A percentile compares a stretch with the other conserved stretches of the same genome.
phyloP scores from a whole-genome alignment of 1,140 invertebrate genomes.

The Oryctes rhinoceros region DNA sequence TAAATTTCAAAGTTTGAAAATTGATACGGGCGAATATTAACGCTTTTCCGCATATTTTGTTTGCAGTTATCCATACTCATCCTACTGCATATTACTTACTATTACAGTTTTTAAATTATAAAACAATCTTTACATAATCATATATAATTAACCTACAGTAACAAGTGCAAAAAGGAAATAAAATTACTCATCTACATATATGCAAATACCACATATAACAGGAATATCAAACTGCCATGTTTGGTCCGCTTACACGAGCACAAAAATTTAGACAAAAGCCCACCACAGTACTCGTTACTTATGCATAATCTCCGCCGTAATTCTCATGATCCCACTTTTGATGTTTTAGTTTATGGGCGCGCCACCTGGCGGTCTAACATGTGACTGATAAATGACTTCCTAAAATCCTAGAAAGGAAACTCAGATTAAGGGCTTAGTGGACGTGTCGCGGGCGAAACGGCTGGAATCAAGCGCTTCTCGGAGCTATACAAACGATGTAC shows the following conservation, averaged over 20 bases:
- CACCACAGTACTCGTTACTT: slow-evolving; percentile 8
- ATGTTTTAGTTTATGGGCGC: slow-evolving; percentile 63
- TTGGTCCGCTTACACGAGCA: not conserved
- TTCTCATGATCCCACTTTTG: slow-evolving; percentile 55
- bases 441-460: slow-evolving; percentile 51
- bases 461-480: slow-evolving; percentile 48
- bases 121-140: too few species aligned
- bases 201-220: not conserved
- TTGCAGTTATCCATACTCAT: too few species aligned
- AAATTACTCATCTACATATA: not conserved
- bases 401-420: slow-evolving; percentile 70
- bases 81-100: too few species aligned
- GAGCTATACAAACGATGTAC: slow-evolving; percentile 16
- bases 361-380: slow-evolving; percentile 55
- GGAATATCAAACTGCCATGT: not conserved
- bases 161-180: too few species aligned
- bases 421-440: slow-evolving; percentile 71
- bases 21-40: too few species aligned
- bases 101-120: too few species aligned
- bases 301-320: slow-evolving; percentile 45
- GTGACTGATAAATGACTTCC: slow-evolving; percentile 70
- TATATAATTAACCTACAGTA: too few species aligned
- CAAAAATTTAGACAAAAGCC: slow-evolving; percentile 34
- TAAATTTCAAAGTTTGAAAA: too few species aligned
- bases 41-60: too few species aligned